These are phyloP conservation scores for Arge pagana DNA, from an alignment of 2,888 invertebrate species.

Conservation along the genomic window DNA sequence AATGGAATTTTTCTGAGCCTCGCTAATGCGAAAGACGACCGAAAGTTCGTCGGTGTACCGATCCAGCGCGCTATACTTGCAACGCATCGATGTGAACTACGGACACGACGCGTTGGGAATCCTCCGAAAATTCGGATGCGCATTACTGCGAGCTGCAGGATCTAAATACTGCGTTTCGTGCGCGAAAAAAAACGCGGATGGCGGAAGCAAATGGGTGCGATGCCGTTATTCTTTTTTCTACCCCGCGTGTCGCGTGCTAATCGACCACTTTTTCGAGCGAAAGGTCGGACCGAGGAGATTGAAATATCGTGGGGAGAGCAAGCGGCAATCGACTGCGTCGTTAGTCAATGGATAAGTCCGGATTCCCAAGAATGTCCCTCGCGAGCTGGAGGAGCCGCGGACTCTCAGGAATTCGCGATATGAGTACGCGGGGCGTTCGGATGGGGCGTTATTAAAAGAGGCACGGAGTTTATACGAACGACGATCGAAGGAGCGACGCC, in stretches of 20 bases:
- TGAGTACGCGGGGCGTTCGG: constrained; percentile 35
- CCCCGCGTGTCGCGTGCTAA: background rate
- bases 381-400: constrained; percentile 27
- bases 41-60: constrained; percentile 6
- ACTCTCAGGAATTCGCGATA: constrained; percentile 52
- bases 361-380: constrained; percentile 9
- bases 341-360: constrained; percentile 2
- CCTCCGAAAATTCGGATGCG: no score
- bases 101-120: no score
- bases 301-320: no score
- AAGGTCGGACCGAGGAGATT: no score
- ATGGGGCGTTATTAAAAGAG: constrained; percentile 19
- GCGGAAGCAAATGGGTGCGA: constrained; percentile 9
- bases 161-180: no score
- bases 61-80: no score
- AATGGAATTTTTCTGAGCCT: constrained; percentile 8
- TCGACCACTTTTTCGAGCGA: no score
- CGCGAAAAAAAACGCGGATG: constrained; percentile 14
- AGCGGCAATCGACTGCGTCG: constrained; percentile 1
- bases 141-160: no score
- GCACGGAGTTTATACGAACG: constrained; percentile 5
- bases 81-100: no score
- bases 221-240: background rate
- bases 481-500: constrained; percentile 6
- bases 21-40: background rate